Evolutionary conservation across 2,113 vertebrate species (phyloP).

Genomic region (Osmerus mordax): DNA sequence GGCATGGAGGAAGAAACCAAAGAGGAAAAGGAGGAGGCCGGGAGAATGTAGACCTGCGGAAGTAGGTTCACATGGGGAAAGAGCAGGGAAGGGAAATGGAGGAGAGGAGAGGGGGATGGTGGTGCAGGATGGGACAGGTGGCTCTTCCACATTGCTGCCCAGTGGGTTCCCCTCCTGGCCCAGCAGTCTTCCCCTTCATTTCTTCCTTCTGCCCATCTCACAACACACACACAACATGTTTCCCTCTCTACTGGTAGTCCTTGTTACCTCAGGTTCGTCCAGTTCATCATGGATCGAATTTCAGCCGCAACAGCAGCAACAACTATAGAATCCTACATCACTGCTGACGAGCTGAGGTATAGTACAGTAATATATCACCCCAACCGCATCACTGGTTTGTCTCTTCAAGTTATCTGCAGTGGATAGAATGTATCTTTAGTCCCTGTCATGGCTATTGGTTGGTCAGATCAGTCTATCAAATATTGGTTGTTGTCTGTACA

Average conservation of each 20-base stretch:
- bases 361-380: neutral
- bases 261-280: too few species aligned
- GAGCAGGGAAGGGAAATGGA: neutral
- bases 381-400: too few species aligned
- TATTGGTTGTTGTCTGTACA: too few species aligned
- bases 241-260: too few species aligned
- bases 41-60: constrained; percentile 28
- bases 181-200: constrained; percentile 12
- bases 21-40: neutral
- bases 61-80: constrained; percentile 7
- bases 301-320: constrained; percentile 34
- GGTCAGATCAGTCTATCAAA: too few species aligned
- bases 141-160: constrained; percentile 7
- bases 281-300: constrained; percentile 51
- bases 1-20: constrained; percentile 9
- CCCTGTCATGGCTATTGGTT: too few species aligned
- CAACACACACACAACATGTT: constrained; percentile 3
- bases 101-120: neutral
- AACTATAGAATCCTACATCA: constrained; percentile 12
- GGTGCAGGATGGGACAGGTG: constrained; percentile 11
- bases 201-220: neutral
- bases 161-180: constrained; percentile 10
- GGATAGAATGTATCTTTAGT: too few species aligned
- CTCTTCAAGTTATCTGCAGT: too few species aligned
- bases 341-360: constrained; percentile 10